Conservation (phyloP, 2,113 vertebrate species). For the Lagopus leucura region DNA sequence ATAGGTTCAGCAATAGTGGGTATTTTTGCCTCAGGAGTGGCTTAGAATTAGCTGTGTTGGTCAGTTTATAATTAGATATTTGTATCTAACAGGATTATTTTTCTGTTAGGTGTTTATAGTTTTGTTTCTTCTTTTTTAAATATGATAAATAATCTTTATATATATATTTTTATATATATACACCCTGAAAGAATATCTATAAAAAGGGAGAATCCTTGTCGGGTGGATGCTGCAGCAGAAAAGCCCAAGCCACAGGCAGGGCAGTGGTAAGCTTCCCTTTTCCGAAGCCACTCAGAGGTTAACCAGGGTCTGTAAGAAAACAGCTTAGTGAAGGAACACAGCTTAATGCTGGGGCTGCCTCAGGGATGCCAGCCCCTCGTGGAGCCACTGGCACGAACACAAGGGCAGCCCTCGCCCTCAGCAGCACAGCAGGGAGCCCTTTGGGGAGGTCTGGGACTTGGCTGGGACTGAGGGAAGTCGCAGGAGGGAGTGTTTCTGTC, state of each 20-base stretch:
- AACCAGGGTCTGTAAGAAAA: slow-evolving; percentile 63
- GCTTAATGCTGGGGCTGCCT: slow-evolving; percentile 47
- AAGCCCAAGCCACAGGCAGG: slow-evolving; percentile 9
- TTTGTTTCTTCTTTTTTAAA: slow-evolving; percentile 34
- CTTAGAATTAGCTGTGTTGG: background rate
- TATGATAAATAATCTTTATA: slow-evolving; percentile 13
- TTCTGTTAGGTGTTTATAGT: slow-evolving; percentile 57
- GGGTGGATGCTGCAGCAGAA: background rate
- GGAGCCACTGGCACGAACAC: slow-evolving; percentile 13
- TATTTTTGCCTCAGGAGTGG: background rate
- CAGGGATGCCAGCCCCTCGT: slow-evolving; percentile 7
- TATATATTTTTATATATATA: background rate
- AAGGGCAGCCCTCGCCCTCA: background rate
- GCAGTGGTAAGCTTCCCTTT: background rate
- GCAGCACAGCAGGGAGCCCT: background rate
- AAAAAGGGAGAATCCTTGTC: slow-evolving; percentile 28
- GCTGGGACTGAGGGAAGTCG: background rate
- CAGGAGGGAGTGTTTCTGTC: background rate
- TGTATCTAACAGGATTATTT: slow-evolving; percentile 36
- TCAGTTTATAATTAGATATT: slow-evolving; percentile 31
- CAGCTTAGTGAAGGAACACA: slow-evolving; percentile 60
- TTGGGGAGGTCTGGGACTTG: background rate
- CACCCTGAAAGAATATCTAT: background rate
- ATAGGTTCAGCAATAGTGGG: background rate
- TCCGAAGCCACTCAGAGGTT: slow-evolving; percentile 52